phyloP scores from a whole-genome alignment of 2,113 vertebrate species.

The Hyperoodon ampullatus region DNA sequence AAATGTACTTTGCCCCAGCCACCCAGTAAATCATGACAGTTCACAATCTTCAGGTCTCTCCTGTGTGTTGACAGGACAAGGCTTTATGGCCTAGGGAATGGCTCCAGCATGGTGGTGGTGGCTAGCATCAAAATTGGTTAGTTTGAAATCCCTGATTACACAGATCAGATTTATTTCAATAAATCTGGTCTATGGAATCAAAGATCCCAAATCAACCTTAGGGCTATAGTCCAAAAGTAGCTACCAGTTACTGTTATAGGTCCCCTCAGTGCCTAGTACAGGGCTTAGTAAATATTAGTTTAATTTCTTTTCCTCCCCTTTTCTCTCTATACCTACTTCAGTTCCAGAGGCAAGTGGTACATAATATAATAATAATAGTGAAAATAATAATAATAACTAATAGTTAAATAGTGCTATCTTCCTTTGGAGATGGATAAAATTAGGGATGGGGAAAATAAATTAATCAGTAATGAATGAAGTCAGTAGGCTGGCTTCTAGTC shows the following conservation, averaged over 20 bases:
- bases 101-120: background rate
- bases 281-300: conserved; percentile 18
- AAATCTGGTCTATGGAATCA: background rate
- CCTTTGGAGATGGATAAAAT: background rate
- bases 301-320: background rate
- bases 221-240: background rate
- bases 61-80: conserved; percentile 52
- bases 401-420: conserved; percentile 15
- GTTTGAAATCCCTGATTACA: conserved; percentile 42
- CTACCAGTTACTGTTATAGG: background rate
- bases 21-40: conserved; percentile 69
- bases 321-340: background rate
- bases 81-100: background rate
- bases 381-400: background rate
- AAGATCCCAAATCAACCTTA: background rate
- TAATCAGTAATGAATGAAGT: conserved; percentile 28
- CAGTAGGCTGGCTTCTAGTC: background rate
- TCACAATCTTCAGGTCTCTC: conserved; percentile 81
- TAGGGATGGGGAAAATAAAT: background rate
- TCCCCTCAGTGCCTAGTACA: background rate
- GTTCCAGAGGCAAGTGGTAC: background rate
- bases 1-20: conserved; percentile 82
- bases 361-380: background rate
- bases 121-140: background rate
- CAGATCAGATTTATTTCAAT: background rate